These are phyloP conservation scores for Lepus europaeus DNA, from an alignment of 2,113 vertebrate genomes.

Conservation along the genomic window DNA sequence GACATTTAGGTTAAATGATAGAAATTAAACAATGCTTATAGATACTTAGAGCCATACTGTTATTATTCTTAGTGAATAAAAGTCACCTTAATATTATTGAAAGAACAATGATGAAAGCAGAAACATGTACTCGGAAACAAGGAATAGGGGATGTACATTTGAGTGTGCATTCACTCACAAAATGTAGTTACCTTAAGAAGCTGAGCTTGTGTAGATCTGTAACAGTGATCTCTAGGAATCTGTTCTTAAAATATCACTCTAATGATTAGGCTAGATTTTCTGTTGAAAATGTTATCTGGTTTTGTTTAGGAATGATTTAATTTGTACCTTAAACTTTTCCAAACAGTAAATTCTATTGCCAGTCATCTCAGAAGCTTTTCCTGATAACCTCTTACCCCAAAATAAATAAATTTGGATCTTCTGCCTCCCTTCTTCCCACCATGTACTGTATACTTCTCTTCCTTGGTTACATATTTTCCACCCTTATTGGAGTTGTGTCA, in stretches of 20 bases:
- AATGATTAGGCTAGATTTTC: constrained; percentile 1
- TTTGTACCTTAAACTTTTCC: constrained; percentile 40
- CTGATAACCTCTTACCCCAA: neutral
- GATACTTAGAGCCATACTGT: neutral
- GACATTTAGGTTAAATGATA: neutral
- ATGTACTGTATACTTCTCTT: neutral
- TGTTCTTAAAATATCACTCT: constrained; percentile 11
- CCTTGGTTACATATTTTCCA: neutral
- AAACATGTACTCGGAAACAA: neutral
- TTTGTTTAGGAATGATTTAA: constrained; percentile 10
- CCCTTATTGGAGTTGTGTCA: neutral
- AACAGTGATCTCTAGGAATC: neutral
- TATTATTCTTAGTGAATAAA: constrained; percentile 3
- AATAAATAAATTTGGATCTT: neutral
- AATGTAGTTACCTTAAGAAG: neutral
- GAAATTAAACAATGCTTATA: neutral
- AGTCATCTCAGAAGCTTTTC: constrained; percentile 10
- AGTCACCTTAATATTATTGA: neutral
- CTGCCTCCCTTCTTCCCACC: neutral
- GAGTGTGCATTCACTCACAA: neutral
- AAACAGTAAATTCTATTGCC: constrained; percentile 1
- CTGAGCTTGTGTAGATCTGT: neutral
- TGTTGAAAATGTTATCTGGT: neutral
- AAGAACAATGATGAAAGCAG: neutral
- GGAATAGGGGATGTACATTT: neutral